Base-by-base conservation (phyloP, 2,113 vertebrate species). In the Saguinus midas region DNA sequence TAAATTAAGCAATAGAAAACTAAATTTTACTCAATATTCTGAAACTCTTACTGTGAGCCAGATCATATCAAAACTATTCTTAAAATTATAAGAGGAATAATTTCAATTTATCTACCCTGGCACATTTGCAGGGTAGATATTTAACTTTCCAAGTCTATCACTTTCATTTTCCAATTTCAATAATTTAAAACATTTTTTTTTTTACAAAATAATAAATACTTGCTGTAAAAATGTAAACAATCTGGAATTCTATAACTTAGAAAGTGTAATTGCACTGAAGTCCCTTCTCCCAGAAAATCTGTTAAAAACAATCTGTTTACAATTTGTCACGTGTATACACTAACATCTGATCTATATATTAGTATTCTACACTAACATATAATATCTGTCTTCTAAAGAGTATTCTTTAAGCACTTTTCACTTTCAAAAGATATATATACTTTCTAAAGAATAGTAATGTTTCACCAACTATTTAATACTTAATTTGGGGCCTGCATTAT, bases 391-490 rank as follows among this genome's bases (percentile, higher is more conserved):
- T 70, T 16, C 1, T 70, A 72, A 75, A 80, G 23, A 81, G 6
- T 50, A 50, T 72, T 80, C 43, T 84, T 93, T 50, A 90, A 93
- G 96, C 37, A 85, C 20, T 81, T 70, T 48, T n/a, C 14, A n/a
- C 58, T 92, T 93, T 84, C 16, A 66, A 87, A 94, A 92, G 43
- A 48, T 48, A 45, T 23, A 68, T 55, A 20, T 87, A 57, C 37
- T 87, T 93, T 91, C 73, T 95, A 29, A 72, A 87, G 45, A 94
- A 89, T 57, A 50, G 17, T 73, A 32, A 55, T 89, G 20, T 50
- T 76, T 97, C 72, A 70, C 86, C 87, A 90, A 81, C 52, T 93
- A 86, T 79, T 85, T 96, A 85, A 80, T 64, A 87, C 78, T 84
- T 87, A 91, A 83, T 80, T 91, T 90, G 37, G 27, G 21, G 50